phyloP scores from a whole-genome alignment of 1,140 invertebrate species.

The Neodiprion fabricii region DNA sequence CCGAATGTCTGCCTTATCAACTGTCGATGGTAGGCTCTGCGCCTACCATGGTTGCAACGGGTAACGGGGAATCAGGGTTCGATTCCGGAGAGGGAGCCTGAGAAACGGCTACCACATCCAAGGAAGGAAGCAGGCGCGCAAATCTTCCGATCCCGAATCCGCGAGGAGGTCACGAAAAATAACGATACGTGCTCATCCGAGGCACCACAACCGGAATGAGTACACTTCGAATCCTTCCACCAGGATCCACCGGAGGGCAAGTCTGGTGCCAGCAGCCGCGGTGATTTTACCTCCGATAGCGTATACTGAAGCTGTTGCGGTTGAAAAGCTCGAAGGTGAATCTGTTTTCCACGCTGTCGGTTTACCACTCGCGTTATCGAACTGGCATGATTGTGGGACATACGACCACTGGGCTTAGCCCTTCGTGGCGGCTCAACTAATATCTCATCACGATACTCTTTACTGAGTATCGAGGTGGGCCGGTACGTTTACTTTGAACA shows the following conservation, averaged over 20 bases:
- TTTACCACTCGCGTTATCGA: conserved; percentile 60
- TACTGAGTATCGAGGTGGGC: conserved; percentile 60
- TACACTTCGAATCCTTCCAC: conserved; percentile 89
- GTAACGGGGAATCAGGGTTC: conserved; percentile 67
- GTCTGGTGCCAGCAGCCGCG: conserved; percentile 90
- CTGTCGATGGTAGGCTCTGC: conserved; percentile 80
- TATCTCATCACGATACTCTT: conserved; percentile 58
- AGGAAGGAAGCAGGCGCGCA: conserved; percentile 90
- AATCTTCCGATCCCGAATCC: conserved; percentile 69
- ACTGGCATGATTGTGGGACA: no score
- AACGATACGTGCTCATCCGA: conserved; percentile 81
- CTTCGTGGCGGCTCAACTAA: conserved; percentile 54
- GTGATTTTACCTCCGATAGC: conserved; percentile 92
- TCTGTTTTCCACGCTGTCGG: conserved; percentile 69
- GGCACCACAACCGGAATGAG: conserved; percentile 87
- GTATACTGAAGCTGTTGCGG: conserved; percentile 88
- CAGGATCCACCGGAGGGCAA: conserved; percentile 90
- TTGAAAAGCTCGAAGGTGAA: conserved; percentile 80
- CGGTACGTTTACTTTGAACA: conserved; percentile 73
- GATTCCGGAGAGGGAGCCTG: conserved; percentile 57
- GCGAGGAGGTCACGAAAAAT: conserved; percentile 86
- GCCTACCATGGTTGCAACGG: conserved; percentile 78
- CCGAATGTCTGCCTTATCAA: conserved; percentile 75
- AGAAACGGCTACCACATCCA: conserved; percentile 83
- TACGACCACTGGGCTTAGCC: no score